Conservation (phyloP, 2,888 invertebrate genomes). For the Euplagia quadripunctaria region DNA sequence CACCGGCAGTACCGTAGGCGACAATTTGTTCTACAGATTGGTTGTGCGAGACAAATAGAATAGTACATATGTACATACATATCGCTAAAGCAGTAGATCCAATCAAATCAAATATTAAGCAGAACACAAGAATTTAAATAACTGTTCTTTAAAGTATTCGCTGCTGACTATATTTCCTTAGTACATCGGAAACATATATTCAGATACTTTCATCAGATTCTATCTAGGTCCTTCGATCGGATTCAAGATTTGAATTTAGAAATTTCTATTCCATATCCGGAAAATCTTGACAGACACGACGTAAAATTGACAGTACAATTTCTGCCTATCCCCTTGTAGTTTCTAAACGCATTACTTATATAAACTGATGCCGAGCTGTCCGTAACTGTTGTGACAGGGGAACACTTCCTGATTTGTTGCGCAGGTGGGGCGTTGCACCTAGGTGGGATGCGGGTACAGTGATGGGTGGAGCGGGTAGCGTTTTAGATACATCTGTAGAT, state of each 20-base stretch:
- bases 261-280: conserved; percentile 5
- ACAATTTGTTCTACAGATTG: too few species aligned
- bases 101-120: neutral
- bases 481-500: neutral
- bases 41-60: too few species aligned
- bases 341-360: conserved; percentile 45
- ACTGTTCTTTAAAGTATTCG: neutral
- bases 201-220: neutral
- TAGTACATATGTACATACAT: neutral
- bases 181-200: neutral
- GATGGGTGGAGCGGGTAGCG: conserved; percentile 53
- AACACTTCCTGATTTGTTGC: conserved; percentile 77
- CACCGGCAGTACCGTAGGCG: too few species aligned
- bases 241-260: conserved; percentile 4
- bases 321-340: conserved; percentile 27
- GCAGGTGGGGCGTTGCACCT: conserved; percentile 74
- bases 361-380: conserved; percentile 60
- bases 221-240: neutral
- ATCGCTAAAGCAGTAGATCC: neutral
- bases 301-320: conserved; percentile 20
- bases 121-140: neutral
- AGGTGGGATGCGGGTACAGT: conserved; percentile 19
- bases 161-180: neutral
- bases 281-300: conserved; percentile 12
- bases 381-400: conserved; percentile 70